A percentile compares a stretch with the other conserved stretches of the same genome.
These are phyloP conservation scores for Aphelenchoides bicaudatus DNA, from an alignment of 2,888 invertebrate genomes.

Conservation along the genomic window DNA sequence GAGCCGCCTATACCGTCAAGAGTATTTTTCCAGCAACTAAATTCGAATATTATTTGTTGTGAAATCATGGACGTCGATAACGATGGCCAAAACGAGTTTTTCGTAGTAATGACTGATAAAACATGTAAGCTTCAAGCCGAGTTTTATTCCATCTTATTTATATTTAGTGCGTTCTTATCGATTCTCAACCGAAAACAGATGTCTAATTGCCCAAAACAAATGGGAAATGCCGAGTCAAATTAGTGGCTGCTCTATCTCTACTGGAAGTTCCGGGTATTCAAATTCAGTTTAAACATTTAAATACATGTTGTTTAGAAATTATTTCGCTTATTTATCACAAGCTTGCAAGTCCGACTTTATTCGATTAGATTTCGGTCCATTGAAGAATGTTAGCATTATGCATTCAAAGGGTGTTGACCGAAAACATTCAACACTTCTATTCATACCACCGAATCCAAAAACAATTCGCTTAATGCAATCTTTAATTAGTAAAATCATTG, in stretches of 20 bases:
- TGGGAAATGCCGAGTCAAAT: constrained; percentile 40
- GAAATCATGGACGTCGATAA: constrained; percentile 35
- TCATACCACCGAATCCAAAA: constrained; percentile 26
- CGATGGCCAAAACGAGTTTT: constrained; percentile 31
- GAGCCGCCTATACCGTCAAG: constrained; percentile 16
- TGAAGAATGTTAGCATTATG: constrained; percentile 32
- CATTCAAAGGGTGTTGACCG: constrained; percentile 20
- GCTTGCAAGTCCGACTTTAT: constrained; percentile 32
- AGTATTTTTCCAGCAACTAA: constrained; percentile 34
- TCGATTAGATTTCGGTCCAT: constrained; percentile 29
- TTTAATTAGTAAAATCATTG: constrained; percentile 23
- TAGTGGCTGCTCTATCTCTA: constrained; percentile 25
- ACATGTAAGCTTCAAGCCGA: constrained; percentile 28
- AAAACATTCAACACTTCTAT: constrained; percentile 21
- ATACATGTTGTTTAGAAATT: not conserved
- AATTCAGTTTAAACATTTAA: not conserved
- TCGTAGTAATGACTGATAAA: constrained; percentile 40
- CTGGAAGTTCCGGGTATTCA: not conserved
- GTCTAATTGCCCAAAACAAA: constrained; percentile 33
- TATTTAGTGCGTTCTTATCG: constrained; percentile 37
- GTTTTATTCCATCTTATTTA: constrained; percentile 2
- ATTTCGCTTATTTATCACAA: constrained; percentile 27
- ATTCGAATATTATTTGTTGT: constrained; percentile 34
- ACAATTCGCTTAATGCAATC: constrained; percentile 30
- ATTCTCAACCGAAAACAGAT: constrained; percentile 20